Percentiles rank a stretch among this genome's conserved stretches.
phyloP scores from a whole-genome alignment of 64 coral and sea anemone genomes.

The Montipora foliosa region DNA sequence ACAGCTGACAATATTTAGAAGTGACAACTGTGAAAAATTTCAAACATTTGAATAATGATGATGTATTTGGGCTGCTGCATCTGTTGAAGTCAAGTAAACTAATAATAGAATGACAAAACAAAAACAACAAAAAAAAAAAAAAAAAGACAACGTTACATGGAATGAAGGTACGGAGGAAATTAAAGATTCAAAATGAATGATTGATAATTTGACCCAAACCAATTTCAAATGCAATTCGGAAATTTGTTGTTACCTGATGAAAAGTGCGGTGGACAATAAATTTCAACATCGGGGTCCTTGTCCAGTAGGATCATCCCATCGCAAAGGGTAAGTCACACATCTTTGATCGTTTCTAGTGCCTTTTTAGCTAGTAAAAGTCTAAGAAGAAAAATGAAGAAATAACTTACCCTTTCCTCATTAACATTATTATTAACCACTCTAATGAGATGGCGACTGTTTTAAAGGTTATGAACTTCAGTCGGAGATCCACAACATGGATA shows the following conservation, averaged over 20 bases:
- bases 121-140: conserved; percentile 8
- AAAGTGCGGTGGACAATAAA: conserved; percentile 24
- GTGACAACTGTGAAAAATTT: no score
- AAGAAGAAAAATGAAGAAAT: not conserved
- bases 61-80: no score
- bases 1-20: no score
- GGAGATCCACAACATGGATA: no score
- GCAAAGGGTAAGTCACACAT: conserved; percentile 29
- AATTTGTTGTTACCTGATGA: conserved; percentile 35
- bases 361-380: conserved; percentile 48
- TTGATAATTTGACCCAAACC: not conserved
- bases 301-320: conserved; percentile 47
- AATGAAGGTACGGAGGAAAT: no score
- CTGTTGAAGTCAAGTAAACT: no score
- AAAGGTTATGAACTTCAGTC: no score
- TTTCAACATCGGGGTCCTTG: conserved; percentile 19
- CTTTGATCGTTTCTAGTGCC: conserved; percentile 13
- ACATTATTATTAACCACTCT: no score
- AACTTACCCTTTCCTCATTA: no score
- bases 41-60: no score
- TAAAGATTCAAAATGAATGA: not conserved
- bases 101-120: not conserved
- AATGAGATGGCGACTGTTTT: no score
- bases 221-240: not conserved
- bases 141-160: not conserved